These are phyloP conservation scores for Corythornis cristatus DNA, from an alignment of 2,113 vertebrate genomes.

Conservation along the genomic window DNA sequence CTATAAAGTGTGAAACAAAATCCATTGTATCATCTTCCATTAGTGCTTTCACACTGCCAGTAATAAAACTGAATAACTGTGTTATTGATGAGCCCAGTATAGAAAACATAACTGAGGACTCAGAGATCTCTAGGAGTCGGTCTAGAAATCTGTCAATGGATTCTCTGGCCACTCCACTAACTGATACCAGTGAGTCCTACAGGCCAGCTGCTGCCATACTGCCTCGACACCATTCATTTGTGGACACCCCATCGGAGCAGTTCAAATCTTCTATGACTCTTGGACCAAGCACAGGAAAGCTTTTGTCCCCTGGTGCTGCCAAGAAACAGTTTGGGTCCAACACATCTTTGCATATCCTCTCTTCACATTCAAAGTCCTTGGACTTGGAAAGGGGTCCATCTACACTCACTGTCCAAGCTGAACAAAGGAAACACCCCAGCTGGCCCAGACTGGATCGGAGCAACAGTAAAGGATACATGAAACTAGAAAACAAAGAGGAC, in stretches of 20 bases:
- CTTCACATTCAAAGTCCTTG: conserved; percentile 94
- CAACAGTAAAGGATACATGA: conserved; percentile 94
- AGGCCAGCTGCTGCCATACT: conserved; percentile 71
- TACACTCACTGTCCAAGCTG: conserved; percentile 87
- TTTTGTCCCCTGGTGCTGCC: conserved; percentile 90
- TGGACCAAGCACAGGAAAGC: conserved; percentile 82
- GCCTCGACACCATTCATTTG: conserved; percentile 84
- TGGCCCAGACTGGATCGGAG: conserved; percentile 95
- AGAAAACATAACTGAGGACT: conserved; percentile 93
- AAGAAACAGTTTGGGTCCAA: conserved; percentile 95
- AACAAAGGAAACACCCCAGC: conserved; percentile 95
- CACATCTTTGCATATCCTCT: conserved; percentile 90
- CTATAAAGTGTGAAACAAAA: conserved; percentile 89
- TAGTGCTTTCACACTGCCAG: conserved; percentile 94
- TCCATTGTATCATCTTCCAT: conserved; percentile 97
- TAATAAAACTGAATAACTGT: conserved; percentile 99
- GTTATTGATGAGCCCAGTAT: conserved; percentile 96
- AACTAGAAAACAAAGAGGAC: conserved; percentile 95
- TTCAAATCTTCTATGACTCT: conserved; percentile 81
- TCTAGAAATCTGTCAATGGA: conserved; percentile 85
- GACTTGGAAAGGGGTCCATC: conserved; percentile 88
- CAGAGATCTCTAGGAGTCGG: conserved; percentile 68
- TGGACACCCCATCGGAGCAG: conserved; percentile 76
- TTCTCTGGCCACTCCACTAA: conserved; percentile 85
- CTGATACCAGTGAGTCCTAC: conserved; percentile 81